Evolutionary conservation across 2,797 vertebrate genomes (phyloP), one percentile per base, ranked within the genome.

Genomic region (Notoglanidium macrostoma): DNA sequence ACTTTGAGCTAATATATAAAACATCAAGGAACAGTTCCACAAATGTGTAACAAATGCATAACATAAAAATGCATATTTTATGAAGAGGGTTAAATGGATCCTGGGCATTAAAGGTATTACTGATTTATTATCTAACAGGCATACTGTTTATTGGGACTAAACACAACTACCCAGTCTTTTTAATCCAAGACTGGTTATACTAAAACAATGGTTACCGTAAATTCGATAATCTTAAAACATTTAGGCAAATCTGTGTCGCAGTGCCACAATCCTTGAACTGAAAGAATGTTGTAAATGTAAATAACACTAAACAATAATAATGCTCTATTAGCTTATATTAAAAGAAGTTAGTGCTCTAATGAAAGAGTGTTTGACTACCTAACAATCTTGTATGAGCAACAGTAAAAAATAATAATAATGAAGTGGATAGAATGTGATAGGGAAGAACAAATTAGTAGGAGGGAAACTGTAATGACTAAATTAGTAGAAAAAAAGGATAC

Each of bases 51-150:
- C 49, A 77, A 12, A 46, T n/a, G 23, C 44, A 15, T 14, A 77
- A 77, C n/a, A 29, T 54, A 77, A 77, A 55, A 1, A 54, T 54
- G 73, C 49, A 54, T 76, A 74, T 77, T 77, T 77, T 77, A 32
- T 55, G 15, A 7, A 54, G 26, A 76, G 2, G 26, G 46, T 49
- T 51, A 74, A 49, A 76, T n/a, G 23, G 15, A 54, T 51, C n/a
- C 5, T 76, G 26, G 26, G 29, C 14, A 76, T 29, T 76, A 54
- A 29, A 54, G 49, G 46, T 54, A 76, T 76, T 54, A 54, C 5
- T 76, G 26, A 29, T 54, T 54, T 77, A 29, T 29, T 51, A 29
- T 29, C n/a, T 35, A 55, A 32, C 6, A 29, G 12, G 26, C 26
- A 15, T 23, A 76, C 12, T 14, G 44, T 49, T 46, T 74, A 76